Conservation (phyloP, 2,113 vertebrate species). For the Clarias magur region DNA sequence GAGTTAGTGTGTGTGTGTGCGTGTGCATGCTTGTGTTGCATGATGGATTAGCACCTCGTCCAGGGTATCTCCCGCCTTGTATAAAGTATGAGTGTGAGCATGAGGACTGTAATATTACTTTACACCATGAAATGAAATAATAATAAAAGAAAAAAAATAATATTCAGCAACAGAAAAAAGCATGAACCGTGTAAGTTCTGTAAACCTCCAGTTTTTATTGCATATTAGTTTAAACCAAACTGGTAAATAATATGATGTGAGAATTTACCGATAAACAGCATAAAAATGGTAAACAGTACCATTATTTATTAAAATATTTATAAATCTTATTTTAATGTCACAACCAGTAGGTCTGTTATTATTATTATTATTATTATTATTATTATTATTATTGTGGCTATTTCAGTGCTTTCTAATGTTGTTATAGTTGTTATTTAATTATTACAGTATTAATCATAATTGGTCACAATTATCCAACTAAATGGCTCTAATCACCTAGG, state of each 20-base stretch:
- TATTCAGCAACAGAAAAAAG: neutral
- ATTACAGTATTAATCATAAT: neutral
- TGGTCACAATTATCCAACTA: neutral
- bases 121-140: no score
- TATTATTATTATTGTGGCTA: neutral
- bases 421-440: conserved; percentile 4
- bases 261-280: neutral
- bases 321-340: no score
- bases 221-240: neutral
- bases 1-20: no score
- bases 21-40: no score
- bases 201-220: neutral
- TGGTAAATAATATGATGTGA: neutral
- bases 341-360: neutral
- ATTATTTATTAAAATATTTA: no score
- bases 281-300: neutral
- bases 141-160: neutral
- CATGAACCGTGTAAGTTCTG: neutral
- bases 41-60: no score
- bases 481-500: neutral
- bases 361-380: neutral
- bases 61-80: no score
- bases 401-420: neutral
- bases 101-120: no score
- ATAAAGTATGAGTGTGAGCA: no score